Evolutionary conservation across 1,140 invertebrate species (phyloP).

Genomic region (Tachypleus tridentatus): DNA sequence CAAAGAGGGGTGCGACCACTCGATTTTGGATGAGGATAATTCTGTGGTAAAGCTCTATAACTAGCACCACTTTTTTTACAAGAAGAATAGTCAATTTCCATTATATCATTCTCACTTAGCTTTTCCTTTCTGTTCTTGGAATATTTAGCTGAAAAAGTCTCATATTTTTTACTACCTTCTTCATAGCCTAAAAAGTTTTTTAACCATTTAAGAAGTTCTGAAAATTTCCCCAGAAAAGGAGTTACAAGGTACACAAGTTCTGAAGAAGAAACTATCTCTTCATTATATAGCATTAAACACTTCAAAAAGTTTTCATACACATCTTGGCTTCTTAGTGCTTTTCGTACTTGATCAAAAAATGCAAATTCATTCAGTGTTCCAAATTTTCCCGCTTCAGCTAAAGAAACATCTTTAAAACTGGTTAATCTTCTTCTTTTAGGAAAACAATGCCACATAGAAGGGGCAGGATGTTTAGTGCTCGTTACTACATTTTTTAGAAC

Average conservation of each 20-base stretch:
- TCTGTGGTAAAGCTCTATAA: conserved; percentile 79
- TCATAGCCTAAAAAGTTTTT: conserved; percentile 71
- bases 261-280: conserved; percentile 76
- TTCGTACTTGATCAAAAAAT: conserved; percentile 92
- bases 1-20: conserved; percentile 78
- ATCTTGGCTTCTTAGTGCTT: conserved; percentile 66
- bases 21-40: conserved; percentile 67
- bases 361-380: conserved; percentile 82
- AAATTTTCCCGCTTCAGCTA: conserved; percentile 81
- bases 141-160: conserved; percentile 11
- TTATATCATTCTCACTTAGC: background rate
- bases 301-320: conserved; percentile 94
- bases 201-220: conserved; percentile 81
- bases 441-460: too few species aligned
- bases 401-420: conserved; percentile 24
- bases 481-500: too few species aligned
- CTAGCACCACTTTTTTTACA: conserved; percentile 89
- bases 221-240: conserved; percentile 63
- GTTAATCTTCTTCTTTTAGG: conserved; percentile 17
- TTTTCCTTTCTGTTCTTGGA: background rate
- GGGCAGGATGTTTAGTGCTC: too few species aligned
- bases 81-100: conserved; percentile 55
- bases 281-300: conserved; percentile 79
- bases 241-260: conserved; percentile 74
- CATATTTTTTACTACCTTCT: conserved; percentile 28